Percentiles rank a stretch among this genome's conserved stretches.
phyloP scores from a whole-genome alignment of 2,888 invertebrate genomes.

The Autographa pulchrina region DNA sequence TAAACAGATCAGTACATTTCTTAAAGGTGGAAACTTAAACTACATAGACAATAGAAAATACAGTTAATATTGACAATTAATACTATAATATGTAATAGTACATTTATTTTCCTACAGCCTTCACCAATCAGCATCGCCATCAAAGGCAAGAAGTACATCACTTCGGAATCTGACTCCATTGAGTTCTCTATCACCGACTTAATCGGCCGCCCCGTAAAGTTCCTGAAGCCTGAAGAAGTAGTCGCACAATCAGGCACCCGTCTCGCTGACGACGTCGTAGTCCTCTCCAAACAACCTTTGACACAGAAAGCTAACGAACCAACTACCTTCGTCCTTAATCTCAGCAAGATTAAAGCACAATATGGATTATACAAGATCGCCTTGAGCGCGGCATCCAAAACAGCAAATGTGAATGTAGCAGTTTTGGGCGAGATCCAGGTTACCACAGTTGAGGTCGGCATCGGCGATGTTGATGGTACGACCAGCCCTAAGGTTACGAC shows the following conservation, averaged over 20 bases:
- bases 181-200: conserved; percentile 93
- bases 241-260: conserved; percentile 94
- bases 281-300: conserved; percentile 91
- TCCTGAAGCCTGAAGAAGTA: conserved; percentile 91
- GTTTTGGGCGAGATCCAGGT: conserved; percentile 94
- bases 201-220: conserved; percentile 92
- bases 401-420: conserved; percentile 90
- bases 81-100: background rate
- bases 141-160: conserved; percentile 94
- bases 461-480: conserved; percentile 97
- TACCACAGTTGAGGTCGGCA: conserved; percentile 94
- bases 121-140: conserved; percentile 96
- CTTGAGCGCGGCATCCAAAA: conserved; percentile 91
- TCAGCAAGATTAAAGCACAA: conserved; percentile 93
- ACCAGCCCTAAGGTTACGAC: conserved; percentile 94
- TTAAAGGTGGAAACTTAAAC: too few relatives aligned
- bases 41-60: too few relatives aligned
- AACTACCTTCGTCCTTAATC: conserved; percentile 93
- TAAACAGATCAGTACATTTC: too few relatives aligned
- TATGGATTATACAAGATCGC: conserved; percentile 96
- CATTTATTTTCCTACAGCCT: conserved; percentile 80
- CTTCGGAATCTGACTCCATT: conserved; percentile 92
- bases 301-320: conserved; percentile 88
- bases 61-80: too few relatives aligned
- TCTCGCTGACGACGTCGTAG: conserved; percentile 93